phyloP scores from a whole-genome alignment of 2,113 vertebrate species.

The Petrocephalus zakoni region DNA sequence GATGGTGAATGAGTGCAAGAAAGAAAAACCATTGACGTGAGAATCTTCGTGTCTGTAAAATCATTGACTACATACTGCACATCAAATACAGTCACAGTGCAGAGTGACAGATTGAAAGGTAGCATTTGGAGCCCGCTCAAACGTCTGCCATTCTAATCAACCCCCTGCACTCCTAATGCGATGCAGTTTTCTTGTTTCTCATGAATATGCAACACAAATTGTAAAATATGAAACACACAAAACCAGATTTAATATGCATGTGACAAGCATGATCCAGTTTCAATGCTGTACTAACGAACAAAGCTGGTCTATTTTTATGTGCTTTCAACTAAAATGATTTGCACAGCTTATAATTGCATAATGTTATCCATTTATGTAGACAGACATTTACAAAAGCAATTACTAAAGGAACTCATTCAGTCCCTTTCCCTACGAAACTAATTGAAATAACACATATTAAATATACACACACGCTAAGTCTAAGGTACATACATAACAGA shows the following conservation, averaged over 20 bases:
- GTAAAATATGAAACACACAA: constrained; percentile 1
- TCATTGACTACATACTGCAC: constrained; percentile 10
- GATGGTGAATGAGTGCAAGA: neutral
- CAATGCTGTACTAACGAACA: neutral
- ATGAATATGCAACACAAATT: constrained; percentile 20
- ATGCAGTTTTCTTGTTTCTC: constrained; percentile 6
- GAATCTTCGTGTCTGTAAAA: neutral
- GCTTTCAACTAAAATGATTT: constrained; percentile 7
- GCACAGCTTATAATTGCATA: neutral
- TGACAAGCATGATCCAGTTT: constrained; percentile 10
- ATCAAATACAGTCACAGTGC: constrained; percentile 11
- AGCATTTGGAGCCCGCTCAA: constrained; percentile 30
- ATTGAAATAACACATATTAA: neutral
- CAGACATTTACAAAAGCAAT: neutral
- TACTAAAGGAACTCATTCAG: no score
- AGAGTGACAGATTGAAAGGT: constrained; percentile 35
- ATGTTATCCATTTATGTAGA: neutral
- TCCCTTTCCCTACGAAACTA: neutral
- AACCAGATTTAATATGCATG: constrained; percentile 16
- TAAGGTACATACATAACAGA: neutral
- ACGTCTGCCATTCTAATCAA: constrained; percentile 34
- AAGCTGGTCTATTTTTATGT: neutral
- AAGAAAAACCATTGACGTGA: neutral
- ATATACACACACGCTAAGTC: neutral
- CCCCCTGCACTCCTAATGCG: constrained; percentile 27